Evolutionary conservation across 1,140 invertebrate species (phyloP), one percentile per base, ranked within the genome.

Genomic region (Zaprionus tsacasi): DNA sequence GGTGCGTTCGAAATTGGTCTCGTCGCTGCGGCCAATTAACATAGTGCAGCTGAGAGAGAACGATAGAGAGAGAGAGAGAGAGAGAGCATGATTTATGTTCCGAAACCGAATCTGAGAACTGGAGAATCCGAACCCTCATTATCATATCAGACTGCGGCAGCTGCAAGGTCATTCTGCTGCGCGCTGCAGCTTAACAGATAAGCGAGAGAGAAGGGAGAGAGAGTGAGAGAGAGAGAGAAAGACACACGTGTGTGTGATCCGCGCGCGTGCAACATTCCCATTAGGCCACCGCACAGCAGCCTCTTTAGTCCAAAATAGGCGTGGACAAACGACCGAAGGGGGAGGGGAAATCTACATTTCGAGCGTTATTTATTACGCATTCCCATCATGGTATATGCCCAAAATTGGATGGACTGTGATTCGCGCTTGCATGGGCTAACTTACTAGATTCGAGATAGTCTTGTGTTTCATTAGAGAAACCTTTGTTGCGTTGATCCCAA

Each of bases 141-240:
- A 86, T 86, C 79, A 86, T 86, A 86, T 87, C 82, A 87, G 72
- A 54, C 36, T 43, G 38, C 57, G 65, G 76, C 71, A 79, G 82
- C 82, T 87, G 82, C 76, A 63, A 63, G 40, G 58, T 60, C 38
- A 25, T 30, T 11, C 40, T 45, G 40, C 40, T n/a, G 15, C n/a
- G 6, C 33, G 59, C 68, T 70, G 68, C 68, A 58, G 10, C n/a
- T 17, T 57, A 21, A 12, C 21, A 76, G 73, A 76, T 72, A 76
- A 76, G 58, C 43, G 33, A 11, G 59, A 17, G 6, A 12, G 52
- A 17, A 17, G n/a, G 43, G 33, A 15, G 54, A 35, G 30, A 50
- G 6, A 52, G 17, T 3, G 17, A 13, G 8, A 54, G 25, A 21
- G 33, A 1, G 35, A 17, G 17, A 15, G 55, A 36, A 21, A 43